These are phyloP conservation scores for Antennarius striatus DNA, from an alignment of 2,113 vertebrate species.

Conservation along the genomic window DNA sequence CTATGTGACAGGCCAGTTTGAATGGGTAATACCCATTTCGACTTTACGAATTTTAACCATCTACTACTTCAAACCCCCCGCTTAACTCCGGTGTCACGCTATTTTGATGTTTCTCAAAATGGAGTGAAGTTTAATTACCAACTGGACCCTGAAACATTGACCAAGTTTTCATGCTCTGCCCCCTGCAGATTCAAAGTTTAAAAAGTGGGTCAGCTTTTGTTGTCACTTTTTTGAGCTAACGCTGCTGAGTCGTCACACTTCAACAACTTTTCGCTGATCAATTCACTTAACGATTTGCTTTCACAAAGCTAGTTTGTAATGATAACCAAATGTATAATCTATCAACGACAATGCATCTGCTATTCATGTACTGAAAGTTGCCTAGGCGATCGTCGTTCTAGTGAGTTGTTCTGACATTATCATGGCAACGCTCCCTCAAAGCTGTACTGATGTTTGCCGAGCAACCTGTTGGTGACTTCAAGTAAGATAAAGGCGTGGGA, in stretches of 20 bases:
- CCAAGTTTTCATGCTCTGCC: constrained; percentile 63
- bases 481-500: too few species aligned
- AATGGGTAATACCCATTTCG: constrained; percentile 17
- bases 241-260: constrained; percentile 56
- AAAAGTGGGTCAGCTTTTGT: constrained; percentile 77
- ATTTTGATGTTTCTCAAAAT: not conserved
- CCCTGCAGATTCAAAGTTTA: constrained; percentile 63
- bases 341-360: too few species aligned
- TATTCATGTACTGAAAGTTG: too few species aligned
- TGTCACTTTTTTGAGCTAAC: constrained; percentile 21
- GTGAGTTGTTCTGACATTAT: too few species aligned
- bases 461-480: too few species aligned
- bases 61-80: not conserved
- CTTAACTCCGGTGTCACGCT: not conserved
- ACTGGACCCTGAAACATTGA: constrained; percentile 28
- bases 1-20: constrained; percentile 51
- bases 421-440: too few species aligned
- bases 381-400: too few species aligned
- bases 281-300: constrained; percentile 20
- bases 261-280: constrained; percentile 37
- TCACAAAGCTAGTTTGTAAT: not conserved
- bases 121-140: not conserved
- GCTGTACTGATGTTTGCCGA: too few species aligned
- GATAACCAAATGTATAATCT: not conserved
- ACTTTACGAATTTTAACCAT: not conserved